phyloP scores from a whole-genome alignment of 2,113 vertebrate species.

The Raja brachyura region DNA sequence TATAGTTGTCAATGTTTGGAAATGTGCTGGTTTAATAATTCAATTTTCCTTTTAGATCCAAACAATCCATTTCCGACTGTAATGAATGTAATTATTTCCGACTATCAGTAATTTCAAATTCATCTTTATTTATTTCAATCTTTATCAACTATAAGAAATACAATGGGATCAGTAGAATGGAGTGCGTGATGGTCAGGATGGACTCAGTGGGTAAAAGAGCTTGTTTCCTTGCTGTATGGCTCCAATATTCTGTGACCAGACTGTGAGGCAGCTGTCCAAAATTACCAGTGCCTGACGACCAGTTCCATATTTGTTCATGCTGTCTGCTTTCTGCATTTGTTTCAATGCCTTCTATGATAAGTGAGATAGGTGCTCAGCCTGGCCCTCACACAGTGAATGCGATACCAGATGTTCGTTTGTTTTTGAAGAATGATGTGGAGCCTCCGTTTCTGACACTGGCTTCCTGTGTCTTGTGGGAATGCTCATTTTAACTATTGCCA shows the following conservation, averaged over 20 bases:
- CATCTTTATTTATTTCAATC: background rate
- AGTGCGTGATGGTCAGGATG: too few species aligned
- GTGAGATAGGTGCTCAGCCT: background rate
- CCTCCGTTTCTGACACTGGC: background rate
- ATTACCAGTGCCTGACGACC: background rate
- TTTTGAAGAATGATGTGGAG: slow-evolving; percentile 18
- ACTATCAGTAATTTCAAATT: background rate
- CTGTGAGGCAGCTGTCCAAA: background rate
- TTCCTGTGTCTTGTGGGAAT: slow-evolving; percentile 29
- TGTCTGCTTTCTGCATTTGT: background rate
- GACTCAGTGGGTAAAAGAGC: too few species aligned
- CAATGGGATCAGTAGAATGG: too few species aligned
- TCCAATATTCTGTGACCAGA: background rate
- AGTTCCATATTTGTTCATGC: background rate
- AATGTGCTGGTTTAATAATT: background rate
- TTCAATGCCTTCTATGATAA: background rate
- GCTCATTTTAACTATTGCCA: background rate
- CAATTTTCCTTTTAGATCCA: background rate
- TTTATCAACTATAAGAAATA: background rate
- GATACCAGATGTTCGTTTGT: slow-evolving; percentile 14
- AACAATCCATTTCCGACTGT: background rate
- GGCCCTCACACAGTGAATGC: background rate
- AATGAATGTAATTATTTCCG: background rate
- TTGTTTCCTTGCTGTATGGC: too few species aligned
- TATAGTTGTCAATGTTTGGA: background rate